phyloP scores from a whole-genome alignment of 2,113 vertebrate genomes.

The Rhabdomys dilectus region DNA sequence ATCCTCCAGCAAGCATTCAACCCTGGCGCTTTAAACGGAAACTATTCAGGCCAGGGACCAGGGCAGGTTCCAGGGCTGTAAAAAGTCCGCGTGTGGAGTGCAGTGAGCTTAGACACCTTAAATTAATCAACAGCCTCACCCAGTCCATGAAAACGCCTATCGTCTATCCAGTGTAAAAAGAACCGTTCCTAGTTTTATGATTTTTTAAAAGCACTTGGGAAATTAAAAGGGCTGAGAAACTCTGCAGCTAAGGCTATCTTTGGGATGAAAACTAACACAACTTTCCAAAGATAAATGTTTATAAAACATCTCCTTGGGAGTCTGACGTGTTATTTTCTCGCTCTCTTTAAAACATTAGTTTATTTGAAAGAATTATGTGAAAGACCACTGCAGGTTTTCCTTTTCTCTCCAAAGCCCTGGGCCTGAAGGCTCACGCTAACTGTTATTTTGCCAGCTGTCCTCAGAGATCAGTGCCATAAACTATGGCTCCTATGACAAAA shows the following conservation, averaged over 20 bases:
- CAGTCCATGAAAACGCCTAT: not conserved
- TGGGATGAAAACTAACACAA: not conserved
- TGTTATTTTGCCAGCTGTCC: not conserved
- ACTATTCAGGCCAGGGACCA: not conserved
- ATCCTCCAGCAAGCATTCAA: not conserved
- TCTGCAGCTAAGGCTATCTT: not conserved
- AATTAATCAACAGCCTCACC: not conserved
- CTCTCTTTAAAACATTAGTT: conserved; percentile 38
- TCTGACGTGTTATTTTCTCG: conserved; percentile 24
- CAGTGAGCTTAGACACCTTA: not conserved
- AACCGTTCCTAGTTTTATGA: not conserved
- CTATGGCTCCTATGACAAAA: not conserved
- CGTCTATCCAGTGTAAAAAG: not conserved
- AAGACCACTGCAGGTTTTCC: not conserved
- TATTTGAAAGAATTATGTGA: conserved; percentile 5
- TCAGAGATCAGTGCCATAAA: not conserved
- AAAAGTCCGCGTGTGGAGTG: not conserved
- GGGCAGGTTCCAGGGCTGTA: not conserved
- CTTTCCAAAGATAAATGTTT: conserved; percentile 16
- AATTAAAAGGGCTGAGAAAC: not conserved
- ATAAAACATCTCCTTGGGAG: not conserved
- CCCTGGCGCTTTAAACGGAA: not conserved
- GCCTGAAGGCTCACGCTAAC: not conserved
- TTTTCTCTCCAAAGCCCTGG: conserved; percentile 45
- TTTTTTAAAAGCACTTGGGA: not conserved